These are phyloP conservation scores for Aplysia californica DNA, from an alignment of 1,140 invertebrate species.

Conservation along the genomic window DNA sequence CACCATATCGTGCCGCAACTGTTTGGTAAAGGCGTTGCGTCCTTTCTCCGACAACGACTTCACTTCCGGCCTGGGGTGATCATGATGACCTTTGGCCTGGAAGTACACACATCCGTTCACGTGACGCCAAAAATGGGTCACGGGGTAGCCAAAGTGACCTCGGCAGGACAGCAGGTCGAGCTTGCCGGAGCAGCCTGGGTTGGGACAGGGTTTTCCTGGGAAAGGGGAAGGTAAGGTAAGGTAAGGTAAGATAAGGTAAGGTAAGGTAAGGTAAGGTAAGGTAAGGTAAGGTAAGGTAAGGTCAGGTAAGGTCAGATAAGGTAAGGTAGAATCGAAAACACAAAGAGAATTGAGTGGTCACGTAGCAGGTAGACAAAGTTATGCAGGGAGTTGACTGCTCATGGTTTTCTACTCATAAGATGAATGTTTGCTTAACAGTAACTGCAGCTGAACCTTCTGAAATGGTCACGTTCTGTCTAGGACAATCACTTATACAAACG, in stretches of 20 bases:
- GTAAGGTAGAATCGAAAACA: neutral
- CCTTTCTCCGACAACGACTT: conserved; percentile 72
- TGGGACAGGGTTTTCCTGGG: conserved; percentile 89
- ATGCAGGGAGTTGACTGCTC: too few species aligned
- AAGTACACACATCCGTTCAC: conserved; percentile 96
- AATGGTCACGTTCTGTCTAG: too few species aligned
- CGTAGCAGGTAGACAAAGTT: neutral
- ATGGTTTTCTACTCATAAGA: too few species aligned
- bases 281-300: neutral
- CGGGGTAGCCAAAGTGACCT: conserved; percentile 97
- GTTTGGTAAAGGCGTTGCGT: conserved; percentile 32
- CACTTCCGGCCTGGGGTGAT: conserved; percentile 93
- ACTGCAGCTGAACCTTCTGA: too few species aligned
- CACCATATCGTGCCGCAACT: conserved; percentile 22
- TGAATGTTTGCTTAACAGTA: too few species aligned
- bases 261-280: neutral
- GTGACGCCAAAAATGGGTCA: conserved; percentile 98
- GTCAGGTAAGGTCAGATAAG: too few species aligned
- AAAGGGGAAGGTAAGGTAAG: conserved; percentile 3
- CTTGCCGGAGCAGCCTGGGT: conserved; percentile 84
- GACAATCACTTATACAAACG: too few species aligned
- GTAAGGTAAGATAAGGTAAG: neutral
- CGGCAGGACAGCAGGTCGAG: conserved; percentile 91
- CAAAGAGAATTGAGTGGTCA: neutral
- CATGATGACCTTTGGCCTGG: conserved; percentile 95